A percentile compares a stretch with the other conserved stretches of the same genome.
Conservation (phyloP, 1,140 invertebrate species). For the Apis mellifera region DNA sequence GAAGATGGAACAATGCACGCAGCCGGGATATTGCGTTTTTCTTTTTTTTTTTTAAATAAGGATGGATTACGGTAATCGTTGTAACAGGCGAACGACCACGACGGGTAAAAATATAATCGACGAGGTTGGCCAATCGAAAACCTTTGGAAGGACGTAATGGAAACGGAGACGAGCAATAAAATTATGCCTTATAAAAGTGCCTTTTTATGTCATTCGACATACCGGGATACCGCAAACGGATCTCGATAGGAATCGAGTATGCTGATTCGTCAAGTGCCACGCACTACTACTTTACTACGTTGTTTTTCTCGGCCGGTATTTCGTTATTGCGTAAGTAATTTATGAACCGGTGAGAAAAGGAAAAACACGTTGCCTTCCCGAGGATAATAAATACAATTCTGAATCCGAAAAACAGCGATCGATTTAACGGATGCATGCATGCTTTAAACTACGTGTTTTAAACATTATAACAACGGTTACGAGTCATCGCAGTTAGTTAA, state of each 20-base stretch:
- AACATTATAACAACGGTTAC: background rate
- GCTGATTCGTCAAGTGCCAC: background rate
- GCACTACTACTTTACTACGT: background rate
- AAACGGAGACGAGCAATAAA: background rate
- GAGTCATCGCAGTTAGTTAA: background rate
- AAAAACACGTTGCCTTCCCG: background rate
- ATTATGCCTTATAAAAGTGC: background rate
- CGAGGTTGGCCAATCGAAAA: background rate
- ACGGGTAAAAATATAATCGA: slow-evolving; percentile 8
- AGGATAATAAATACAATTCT: background rate
- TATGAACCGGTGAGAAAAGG: background rate
- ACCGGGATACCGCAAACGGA: background rate
- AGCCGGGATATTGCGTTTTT: background rate
- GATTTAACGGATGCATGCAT: background rate
- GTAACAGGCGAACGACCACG: slow-evolving; percentile 13
- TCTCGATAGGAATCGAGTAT: background rate
- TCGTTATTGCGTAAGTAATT: background rate
- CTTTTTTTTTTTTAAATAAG: background rate
- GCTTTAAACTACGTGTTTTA: background rate
- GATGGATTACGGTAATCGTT: slow-evolving; percentile 12
- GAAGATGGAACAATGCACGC: background rate
- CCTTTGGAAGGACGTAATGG: background rate
- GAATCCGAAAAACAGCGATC: background rate
- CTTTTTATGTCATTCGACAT: background rate
- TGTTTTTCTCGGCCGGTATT: background rate